Evolutionary conservation across 2,113 vertebrate species (phyloP).

Genomic region (Nesoenas mayeri): DNA sequence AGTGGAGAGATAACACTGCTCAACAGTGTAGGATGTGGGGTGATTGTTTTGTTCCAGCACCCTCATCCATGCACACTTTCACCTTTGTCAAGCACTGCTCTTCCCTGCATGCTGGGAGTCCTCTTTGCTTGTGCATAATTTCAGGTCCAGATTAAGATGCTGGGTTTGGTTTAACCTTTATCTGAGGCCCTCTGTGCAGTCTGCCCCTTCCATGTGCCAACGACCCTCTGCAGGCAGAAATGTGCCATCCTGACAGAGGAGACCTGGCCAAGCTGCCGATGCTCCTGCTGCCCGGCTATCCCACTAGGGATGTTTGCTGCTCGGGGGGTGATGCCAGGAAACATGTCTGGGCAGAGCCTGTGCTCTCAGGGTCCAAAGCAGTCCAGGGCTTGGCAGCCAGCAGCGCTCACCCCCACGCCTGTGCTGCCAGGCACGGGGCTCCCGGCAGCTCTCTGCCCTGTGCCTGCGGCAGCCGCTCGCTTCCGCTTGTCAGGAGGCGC

Average conservation of each 20-base stretch:
- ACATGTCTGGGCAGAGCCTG: not conserved
- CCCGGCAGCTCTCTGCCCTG: not conserved
- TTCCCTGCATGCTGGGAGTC: not conserved
- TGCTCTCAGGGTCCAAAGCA: accelerated
- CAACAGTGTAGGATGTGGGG: not conserved
- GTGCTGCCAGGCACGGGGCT: not conserved
- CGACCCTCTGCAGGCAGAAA: not conserved
- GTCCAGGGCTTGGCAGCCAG: not conserved
- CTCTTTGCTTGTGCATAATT: not conserved
- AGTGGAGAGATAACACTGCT: accelerated
- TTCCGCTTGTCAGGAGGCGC: not conserved
- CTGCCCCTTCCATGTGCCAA: accelerated
- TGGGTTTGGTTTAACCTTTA: not conserved
- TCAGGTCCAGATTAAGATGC: not conserved
- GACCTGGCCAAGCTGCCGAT: not conserved
- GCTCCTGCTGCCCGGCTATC: not conserved
- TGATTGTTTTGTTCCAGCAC: accelerated
- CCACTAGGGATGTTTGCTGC: not conserved
- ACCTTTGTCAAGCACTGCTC: accelerated
- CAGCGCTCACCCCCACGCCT: not conserved
- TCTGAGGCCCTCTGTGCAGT: not conserved
- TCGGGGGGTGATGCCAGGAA: not conserved
- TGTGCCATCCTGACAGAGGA: not conserved
- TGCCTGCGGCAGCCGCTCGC: not conserved
- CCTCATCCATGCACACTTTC: not conserved